Evolutionary conservation across 2,888 invertebrate species (phyloP), one percentile per base, ranked within the genome.

Genomic region (Plusia festucae): DNA sequence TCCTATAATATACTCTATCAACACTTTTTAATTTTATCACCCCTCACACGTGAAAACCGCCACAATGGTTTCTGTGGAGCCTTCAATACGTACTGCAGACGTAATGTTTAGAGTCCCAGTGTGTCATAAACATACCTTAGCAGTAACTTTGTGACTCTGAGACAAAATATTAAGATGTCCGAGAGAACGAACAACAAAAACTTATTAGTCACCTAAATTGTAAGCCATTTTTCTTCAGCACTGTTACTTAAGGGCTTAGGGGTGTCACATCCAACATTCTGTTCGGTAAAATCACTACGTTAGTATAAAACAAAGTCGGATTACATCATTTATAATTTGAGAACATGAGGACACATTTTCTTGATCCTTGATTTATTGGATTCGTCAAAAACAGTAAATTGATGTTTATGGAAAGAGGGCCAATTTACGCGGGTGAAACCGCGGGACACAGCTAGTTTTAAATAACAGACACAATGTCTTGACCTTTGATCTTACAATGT

Each of bases 201-300:
- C 78, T 84, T 83, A 85, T 85, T 84, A 86, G 80, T 82, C 75
- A 73, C 70, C 74, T 78, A 82, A 86, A 86, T 83, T 82, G 78
- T 64, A 30, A 54, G 57, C 71, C 78, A 81, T 87, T 85, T 85
- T 79, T 78, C 68, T 73, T 53, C 65, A 53, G 11, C 6, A 11
- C 46, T 46, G 8, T 7, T 65, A 68, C 67, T 22, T 62, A 15
- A 24, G 30, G 0, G 18, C 1, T 2, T 44, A 81, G 68, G 76
- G 76, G 24, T 73, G 66, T 11, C 59, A 57, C 8, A 24, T 24
- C 24, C n/a, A n/a, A n/a, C n/a, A n/a, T n/a, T n/a, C n/a, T n/a
- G 24, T 5, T 24, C 24, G 24, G 24, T 24, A 5, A 24, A 24
- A 5, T 24, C n/a, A n/a, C n/a, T n/a, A n/a, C n/a, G n/a, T n/a